Evolutionary conservation across 2,797 vertebrate species (phyloP).

Genomic region (Trachurus trachurus): DNA sequence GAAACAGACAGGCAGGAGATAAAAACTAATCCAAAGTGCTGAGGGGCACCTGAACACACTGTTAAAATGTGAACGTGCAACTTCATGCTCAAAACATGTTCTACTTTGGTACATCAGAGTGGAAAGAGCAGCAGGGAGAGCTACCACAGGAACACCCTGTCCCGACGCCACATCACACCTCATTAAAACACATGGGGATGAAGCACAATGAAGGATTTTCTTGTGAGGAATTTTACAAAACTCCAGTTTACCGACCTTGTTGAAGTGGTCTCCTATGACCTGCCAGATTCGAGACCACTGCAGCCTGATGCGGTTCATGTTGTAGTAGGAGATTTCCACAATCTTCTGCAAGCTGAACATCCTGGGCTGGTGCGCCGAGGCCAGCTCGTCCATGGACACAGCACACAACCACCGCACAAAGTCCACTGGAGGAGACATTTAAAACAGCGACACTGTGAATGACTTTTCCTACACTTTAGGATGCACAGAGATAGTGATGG

Average conservation of each 20-base stretch:
- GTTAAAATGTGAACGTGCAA: background rate
- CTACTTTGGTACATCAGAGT: background rate
- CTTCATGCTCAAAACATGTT: background rate
- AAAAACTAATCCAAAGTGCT: background rate
- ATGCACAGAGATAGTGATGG: background rate
- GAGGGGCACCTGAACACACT: background rate
- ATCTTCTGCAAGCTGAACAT: conserved; percentile 99
- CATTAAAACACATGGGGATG: background rate
- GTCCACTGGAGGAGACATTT: conserved; percentile 86
- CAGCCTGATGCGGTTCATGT: conserved; percentile 97
- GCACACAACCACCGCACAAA: conserved; percentile 97
- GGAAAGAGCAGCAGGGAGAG: background rate
- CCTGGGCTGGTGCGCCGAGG: conserved; percentile 93
- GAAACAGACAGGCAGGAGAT: background rate
- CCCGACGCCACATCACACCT: background rate
- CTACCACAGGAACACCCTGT: background rate
- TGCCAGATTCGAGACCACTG: conserved; percentile 99
- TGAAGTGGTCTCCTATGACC: conserved; percentile 97
- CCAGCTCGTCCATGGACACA: conserved; percentile 97
- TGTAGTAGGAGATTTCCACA: conserved; percentile 98
- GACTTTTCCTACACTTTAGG: background rate
- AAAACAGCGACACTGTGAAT: background rate
- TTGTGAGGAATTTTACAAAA: background rate
- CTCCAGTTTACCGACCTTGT: conserved; percentile 87
- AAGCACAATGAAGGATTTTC: too few relatives aligned